Evolutionary conservation across 2,113 vertebrate species (phyloP).

Genomic region (Pheucticus melanocephalus): DNA sequence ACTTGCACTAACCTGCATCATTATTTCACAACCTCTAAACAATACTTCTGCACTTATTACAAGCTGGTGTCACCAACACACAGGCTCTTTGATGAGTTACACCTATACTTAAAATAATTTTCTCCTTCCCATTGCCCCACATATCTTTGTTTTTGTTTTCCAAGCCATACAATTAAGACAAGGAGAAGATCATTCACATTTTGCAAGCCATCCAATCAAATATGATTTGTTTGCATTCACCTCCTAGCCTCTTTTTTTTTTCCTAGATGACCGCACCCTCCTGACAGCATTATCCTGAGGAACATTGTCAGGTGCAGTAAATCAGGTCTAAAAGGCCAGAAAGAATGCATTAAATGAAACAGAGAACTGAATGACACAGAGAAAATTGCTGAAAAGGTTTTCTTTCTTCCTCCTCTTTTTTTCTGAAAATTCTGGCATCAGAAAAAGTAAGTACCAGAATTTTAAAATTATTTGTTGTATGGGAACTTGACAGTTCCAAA

Average conservation of each 20-base stretch:
- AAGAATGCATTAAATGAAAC: not conserved
- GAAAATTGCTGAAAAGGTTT: not conserved
- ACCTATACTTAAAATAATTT: not conserved
- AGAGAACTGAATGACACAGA: not conserved
- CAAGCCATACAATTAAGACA: not conserved
- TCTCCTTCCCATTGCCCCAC: not conserved
- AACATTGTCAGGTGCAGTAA: not conserved
- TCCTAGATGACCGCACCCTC: not conserved
- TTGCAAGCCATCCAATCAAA: not conserved
- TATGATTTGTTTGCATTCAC: not conserved
- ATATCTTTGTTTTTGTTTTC: not conserved
- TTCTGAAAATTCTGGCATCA: not conserved
- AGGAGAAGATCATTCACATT: not conserved
- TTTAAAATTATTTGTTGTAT: not conserved
- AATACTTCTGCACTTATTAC: not conserved
- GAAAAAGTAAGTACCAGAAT: not conserved
- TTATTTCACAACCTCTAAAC: not conserved
- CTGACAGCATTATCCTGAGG: not conserved
- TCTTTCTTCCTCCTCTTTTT: not conserved
- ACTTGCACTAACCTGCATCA: not conserved
- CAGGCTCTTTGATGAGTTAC: not conserved
- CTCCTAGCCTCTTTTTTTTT: not conserved
- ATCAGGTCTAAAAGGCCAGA: not conserved
- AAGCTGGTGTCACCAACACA: not conserved
- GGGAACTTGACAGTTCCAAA: not conserved